A percentile compares a stretch with the other conserved stretches of the same genome.
phyloP scores from a whole-genome alignment of 2,888 invertebrate genomes.

The Eristalis arbustorum region DNA sequence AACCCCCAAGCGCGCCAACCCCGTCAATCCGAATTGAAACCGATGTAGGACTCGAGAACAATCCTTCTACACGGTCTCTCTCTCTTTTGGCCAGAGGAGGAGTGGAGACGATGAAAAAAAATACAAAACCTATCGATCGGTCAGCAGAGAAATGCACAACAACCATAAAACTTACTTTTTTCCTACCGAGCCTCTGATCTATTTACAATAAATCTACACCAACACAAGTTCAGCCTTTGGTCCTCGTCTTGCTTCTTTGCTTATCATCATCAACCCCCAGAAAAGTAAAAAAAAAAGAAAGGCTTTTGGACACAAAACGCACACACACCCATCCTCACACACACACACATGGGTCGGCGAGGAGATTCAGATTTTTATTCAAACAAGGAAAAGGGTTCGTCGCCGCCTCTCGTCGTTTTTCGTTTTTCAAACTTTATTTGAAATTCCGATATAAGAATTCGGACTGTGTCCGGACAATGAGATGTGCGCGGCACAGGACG shows the following conservation, averaged over 20 bases:
- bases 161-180: conserved; percentile 55
- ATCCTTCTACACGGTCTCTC: background rate
- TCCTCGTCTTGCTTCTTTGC: conserved; percentile 12
- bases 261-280: conserved; percentile 7
- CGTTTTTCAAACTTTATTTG: conserved; percentile 66
- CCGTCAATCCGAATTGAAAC: conserved; percentile 50
- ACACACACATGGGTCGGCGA: background rate
- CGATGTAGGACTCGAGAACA: conserved; percentile 53
- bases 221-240: conserved; percentile 44
- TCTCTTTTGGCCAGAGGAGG: background rate
- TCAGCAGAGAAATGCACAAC: conserved; percentile 66
- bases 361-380: conserved; percentile 68
- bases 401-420: conserved; percentile 16
- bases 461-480: conserved; percentile 57
- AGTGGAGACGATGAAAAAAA: background rate
- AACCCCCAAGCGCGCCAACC: background rate
- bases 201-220: conserved; percentile 69
- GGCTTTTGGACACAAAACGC: conserved; percentile 22
- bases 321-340: conserved; percentile 25
- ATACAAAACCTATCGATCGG: conserved; percentile 60
- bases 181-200: conserved; percentile 57
- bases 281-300: conserved; percentile 23
- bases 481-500: background rate
- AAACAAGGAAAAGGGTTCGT: conserved; percentile 59
- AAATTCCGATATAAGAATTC: conserved; percentile 69